These are phyloP conservation scores for Agelastica alni DNA, from an alignment of 2,888 invertebrate species.

Conservation along the genomic window DNA sequence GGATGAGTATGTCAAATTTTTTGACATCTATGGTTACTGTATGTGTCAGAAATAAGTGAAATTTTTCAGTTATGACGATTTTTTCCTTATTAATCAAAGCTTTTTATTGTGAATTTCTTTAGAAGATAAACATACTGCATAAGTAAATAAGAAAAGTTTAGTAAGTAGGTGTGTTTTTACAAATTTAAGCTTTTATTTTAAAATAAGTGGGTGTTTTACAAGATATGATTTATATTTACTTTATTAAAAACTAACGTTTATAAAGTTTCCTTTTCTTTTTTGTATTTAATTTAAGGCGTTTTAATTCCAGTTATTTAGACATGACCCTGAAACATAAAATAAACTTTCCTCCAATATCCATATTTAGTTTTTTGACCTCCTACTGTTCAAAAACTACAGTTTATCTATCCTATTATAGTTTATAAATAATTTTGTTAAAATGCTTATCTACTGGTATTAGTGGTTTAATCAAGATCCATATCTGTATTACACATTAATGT, in stretches of 20 bases:
- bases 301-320: conserved; percentile 1
- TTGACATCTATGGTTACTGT: conserved; percentile 14
- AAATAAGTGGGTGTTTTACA: conserved; percentile 19
- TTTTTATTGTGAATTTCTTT: conserved; percentile 5
- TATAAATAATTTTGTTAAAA: background rate
- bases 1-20: conserved; percentile 9
- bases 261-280: background rate
- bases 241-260: conserved; percentile 9
- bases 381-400: conserved; percentile 18
- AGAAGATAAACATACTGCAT: conserved; percentile 7
- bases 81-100: conserved; percentile 8
- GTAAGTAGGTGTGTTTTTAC: conserved; percentile 7
- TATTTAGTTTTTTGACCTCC: conserved; percentile 26
- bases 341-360: conserved; percentile 17
- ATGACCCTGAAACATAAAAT: conserved; percentile 17
- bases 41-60: conserved; percentile 16
- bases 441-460: background rate
- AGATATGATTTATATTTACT: conserved; percentile 16
- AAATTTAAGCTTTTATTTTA: background rate
- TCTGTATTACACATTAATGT: background rate
- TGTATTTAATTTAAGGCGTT: conserved; percentile 2
- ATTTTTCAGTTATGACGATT: conserved; percentile 17
- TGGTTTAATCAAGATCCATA: background rate
- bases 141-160: conserved; percentile 9
- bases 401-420: background rate